Percentiles rank a stretch among this genome's conserved stretches.
Evolutionary conservation across 2,888 invertebrate genomes (phyloP).

Genomic region (Phlogophora meticulosa): DNA sequence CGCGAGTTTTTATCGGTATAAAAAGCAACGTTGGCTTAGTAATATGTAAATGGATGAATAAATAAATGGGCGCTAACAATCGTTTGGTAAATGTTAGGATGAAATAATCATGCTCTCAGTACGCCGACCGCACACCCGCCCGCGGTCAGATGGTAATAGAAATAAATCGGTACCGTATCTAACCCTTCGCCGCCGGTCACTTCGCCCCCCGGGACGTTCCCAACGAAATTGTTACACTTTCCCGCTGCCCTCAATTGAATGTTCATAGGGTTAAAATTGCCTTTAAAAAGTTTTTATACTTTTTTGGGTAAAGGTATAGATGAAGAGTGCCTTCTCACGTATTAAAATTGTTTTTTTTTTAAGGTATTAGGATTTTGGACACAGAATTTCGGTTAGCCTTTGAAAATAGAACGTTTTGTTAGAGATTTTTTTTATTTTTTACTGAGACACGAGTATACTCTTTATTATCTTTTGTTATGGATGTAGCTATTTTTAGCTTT

Average conservation of each 20-base stretch:
- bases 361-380: background rate
- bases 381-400: background rate
- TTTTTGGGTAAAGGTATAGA: constrained; percentile 35
- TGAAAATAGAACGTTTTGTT: constrained; percentile 29
- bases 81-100: constrained; percentile 15
- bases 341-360: background rate
- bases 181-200: constrained; percentile 64
- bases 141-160: constrained; percentile 67
- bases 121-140: constrained; percentile 32
- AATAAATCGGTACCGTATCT: constrained; percentile 67
- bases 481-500: constrained; percentile 23
- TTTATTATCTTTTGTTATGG: constrained; percentile 9
- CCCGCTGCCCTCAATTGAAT: constrained; percentile 73
- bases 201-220: constrained; percentile 54
- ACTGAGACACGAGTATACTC: constrained; percentile 1
- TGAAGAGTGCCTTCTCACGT: constrained; percentile 29
- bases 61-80: constrained; percentile 32
- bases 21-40: no score
- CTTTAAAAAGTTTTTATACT: constrained; percentile 56
- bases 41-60: no score
- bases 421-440: constrained; percentile 4
- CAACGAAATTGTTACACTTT: constrained; percentile 66
- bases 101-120: constrained; percentile 57
- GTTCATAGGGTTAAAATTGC: constrained; percentile 73
- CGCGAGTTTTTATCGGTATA: no score